Evolutionary conservation across 2,888 invertebrate genomes (phyloP).

Genomic region (Hydrotaea cyrtoneurina): DNA sequence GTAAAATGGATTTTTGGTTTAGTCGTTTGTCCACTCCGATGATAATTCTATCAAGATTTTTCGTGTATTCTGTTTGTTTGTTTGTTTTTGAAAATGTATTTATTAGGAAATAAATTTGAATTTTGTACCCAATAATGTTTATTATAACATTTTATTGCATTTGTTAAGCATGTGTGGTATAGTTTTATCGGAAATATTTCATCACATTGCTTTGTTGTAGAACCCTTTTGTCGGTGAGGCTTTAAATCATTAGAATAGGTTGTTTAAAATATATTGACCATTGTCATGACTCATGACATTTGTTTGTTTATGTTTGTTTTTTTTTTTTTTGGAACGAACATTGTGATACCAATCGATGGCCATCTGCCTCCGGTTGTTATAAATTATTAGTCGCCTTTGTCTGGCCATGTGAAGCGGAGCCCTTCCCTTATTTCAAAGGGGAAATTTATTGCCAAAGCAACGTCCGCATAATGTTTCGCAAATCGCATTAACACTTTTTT

Average conservation of each 20-base stretch:
- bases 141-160: constrained; percentile 17
- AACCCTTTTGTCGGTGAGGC: constrained; percentile 3
- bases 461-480: neutral
- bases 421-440: neutral
- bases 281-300: constrained; percentile 13
- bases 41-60: constrained; percentile 59
- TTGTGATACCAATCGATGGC: constrained; percentile 8
- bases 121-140: neutral
- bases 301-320: neutral
- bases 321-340: neutral
- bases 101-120: constrained; percentile 12
- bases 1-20: no score
- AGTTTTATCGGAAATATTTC: constrained; percentile 12
- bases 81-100: neutral
- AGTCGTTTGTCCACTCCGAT: neutral
- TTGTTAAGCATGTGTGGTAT: neutral
- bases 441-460: constrained; percentile 12
- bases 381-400: constrained; percentile 10
- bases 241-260: constrained; percentile 15
- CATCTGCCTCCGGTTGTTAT: constrained; percentile 19
- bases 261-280: neutral
- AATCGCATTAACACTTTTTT: neutral
- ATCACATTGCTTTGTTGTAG: neutral
- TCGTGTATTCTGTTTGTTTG: neutral
- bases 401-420: neutral